phyloP scores from a whole-genome alignment of 64 coral and sea anemone species.

The Porites australiensis region DNA sequence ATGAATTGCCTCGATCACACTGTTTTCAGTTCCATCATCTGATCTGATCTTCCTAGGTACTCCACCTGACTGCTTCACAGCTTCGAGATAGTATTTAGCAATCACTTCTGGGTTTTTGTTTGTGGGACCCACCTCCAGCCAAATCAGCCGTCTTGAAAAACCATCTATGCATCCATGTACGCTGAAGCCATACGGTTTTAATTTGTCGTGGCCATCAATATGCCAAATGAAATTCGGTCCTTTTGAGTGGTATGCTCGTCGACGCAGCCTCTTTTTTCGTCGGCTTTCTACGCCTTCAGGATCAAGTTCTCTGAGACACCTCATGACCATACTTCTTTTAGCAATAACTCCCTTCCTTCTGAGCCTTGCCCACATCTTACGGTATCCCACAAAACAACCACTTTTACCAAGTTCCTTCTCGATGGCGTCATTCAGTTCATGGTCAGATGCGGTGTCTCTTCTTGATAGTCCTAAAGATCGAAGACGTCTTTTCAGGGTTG shows the following conservation, averaged over 20 bases:
- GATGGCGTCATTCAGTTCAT: slow-evolving; percentile 34
- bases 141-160: neutral
- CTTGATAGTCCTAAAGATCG: slow-evolving; percentile 16
- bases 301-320: neutral
- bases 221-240: slow-evolving; percentile 4
- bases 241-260: neutral
- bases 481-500: slow-evolving; percentile 54
- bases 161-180: neutral
- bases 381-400: slow-evolving; percentile 28
- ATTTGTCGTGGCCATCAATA: neutral
- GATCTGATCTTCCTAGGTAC: slow-evolving; percentile 30
- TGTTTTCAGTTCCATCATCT: slow-evolving; percentile 43
- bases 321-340: neutral
- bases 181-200: neutral
- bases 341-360: slow-evolving; percentile 5
- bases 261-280: neutral
- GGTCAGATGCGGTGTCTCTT: slow-evolving; percentile 20
- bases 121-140: neutral
- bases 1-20: slow-evolving; percentile 11
- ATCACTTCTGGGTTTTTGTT: slow-evolving; percentile 4
- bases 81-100: slow-evolving; percentile 17
- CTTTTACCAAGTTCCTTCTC: slow-evolving; percentile 16
- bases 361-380: slow-evolving; percentile 19
- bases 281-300: neutral
- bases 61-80: neutral